Conservation (phyloP, 2,797 vertebrate species). For the Neostethus bicornis region DNA sequence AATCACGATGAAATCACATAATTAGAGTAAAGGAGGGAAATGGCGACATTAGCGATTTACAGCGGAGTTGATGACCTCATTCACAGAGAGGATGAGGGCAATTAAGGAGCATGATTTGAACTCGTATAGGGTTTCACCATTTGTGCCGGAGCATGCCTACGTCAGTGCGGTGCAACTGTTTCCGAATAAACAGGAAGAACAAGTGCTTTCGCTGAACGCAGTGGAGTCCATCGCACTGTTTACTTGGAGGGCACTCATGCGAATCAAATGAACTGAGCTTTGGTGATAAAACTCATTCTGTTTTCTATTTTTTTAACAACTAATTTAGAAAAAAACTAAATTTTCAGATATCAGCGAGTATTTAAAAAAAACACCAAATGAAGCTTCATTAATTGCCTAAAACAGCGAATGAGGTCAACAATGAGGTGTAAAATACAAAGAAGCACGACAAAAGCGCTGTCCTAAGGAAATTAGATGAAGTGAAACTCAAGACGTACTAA, state of each 20-base stretch:
- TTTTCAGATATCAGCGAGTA: not conserved
- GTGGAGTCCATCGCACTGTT: too few species aligned
- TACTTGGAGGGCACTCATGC: too few species aligned
- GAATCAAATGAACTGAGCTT: too few species aligned
- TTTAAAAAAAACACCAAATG: not conserved
- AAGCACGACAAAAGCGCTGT: conserved; percentile 13
- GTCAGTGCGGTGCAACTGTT: too few species aligned
- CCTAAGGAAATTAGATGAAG: conserved; percentile 6
- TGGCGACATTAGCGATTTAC: conserved; percentile 16
- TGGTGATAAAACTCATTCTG: too few species aligned
- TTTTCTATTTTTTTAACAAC: too few species aligned
- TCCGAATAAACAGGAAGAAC: too few species aligned
- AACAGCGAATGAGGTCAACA: conserved; percentile 3
- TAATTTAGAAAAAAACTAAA: too few species aligned
- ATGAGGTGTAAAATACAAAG: conserved; percentile 3
- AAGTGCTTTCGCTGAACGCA: too few species aligned
- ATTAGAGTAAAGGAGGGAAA: conserved; percentile 21
- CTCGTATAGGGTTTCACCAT: too few species aligned
- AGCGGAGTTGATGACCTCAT: conserved; percentile 23
- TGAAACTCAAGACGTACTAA: conserved; percentile 16
- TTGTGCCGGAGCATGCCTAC: too few species aligned
- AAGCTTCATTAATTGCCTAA: conserved; percentile 37
- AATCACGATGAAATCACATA: conserved; percentile 18
- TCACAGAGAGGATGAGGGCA: conserved; percentile 15
- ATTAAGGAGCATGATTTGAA: conserved; percentile 43